Conservation (phyloP, 2,113 vertebrate species). For the Chroicocephalus ridibundus region DNA sequence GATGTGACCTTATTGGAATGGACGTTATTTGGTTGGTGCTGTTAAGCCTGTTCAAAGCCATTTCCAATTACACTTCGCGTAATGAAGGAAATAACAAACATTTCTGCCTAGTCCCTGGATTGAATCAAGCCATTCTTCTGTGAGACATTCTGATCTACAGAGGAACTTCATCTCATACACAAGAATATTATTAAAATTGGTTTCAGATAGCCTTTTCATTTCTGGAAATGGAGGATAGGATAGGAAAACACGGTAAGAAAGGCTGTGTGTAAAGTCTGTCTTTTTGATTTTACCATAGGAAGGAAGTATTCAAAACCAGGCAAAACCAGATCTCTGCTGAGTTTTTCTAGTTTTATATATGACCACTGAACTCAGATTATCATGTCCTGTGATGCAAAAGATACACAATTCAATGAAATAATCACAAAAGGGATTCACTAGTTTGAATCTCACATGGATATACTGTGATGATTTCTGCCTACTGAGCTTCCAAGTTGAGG, state of each 20-base stretch:
- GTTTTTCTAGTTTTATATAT: not conserved
- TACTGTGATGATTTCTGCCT: not conserved
- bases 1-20: not conserved
- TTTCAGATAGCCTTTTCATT: not conserved
- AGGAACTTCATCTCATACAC: not conserved
- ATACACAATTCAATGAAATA: not conserved
- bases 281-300: not conserved
- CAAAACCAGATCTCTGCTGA: not conserved
- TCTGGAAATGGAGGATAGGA: not conserved
- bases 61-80: not conserved
- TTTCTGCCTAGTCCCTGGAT: not conserved
- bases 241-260: not conserved
- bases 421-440: not conserved
- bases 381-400: not conserved
- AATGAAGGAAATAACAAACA: not conserved
- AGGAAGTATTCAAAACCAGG: not conserved
- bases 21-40: not conserved
- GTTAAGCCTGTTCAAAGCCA: not conserved
- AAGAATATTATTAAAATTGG: not conserved
- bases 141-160: not conserved
- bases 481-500: not conserved
- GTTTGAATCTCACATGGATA: not conserved
- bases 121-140: not conserved
- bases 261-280: not conserved
- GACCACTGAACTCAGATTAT: not conserved